Base-by-base conservation (phyloP, 1,140 invertebrate species). In the Chymomyza costata region DNA sequence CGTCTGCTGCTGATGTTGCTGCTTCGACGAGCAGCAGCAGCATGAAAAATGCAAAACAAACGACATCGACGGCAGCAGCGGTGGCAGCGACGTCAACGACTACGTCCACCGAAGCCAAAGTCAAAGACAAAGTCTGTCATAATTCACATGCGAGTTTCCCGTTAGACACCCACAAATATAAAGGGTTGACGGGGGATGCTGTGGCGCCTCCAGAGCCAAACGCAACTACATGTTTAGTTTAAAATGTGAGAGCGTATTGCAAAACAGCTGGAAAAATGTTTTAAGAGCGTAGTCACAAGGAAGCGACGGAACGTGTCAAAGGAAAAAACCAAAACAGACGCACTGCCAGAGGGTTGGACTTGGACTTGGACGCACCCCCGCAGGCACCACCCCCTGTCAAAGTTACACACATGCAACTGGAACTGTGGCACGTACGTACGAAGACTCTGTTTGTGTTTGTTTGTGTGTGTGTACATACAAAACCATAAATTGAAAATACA, bases 41-140 rank as follows among this genome's bases (percentile, higher is more conserved):
- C 71, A 78, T 78, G 71, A 78, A 80, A 78, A 78, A 78, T 78
- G 71, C 66, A 78, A 78, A 78, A 78, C 71, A 78, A 80, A 80
- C 71, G 71, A 47, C 28, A 50, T 40, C 65, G 18, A 41, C 34
- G 48, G 44, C 65, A 10, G 25, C 48, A 38, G 60, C 64, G 6
- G 35, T 17, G 32, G 51, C 67, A 31, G 45, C 47, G 51, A 40
- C 47, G 31, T 15, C 32, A 14, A 15, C 57, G 19, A n/a, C 51
- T 38, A n/a, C 45, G 25, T 16, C 17, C 21, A 19, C 62, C 34
- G 38, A 38, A 41, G 38, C 68, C 46, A 50, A 45, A 63, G 68
- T 46, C 71, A 59, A 62, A 71, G 69, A 80, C 71, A 76, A 80
- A 78, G 67, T 71, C 73, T 80, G 71, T 78, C 71, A 78, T 80